Evolutionary conservation across 1,140 invertebrate species (phyloP).

Genomic region (Cherax quadricarinatus): DNA sequence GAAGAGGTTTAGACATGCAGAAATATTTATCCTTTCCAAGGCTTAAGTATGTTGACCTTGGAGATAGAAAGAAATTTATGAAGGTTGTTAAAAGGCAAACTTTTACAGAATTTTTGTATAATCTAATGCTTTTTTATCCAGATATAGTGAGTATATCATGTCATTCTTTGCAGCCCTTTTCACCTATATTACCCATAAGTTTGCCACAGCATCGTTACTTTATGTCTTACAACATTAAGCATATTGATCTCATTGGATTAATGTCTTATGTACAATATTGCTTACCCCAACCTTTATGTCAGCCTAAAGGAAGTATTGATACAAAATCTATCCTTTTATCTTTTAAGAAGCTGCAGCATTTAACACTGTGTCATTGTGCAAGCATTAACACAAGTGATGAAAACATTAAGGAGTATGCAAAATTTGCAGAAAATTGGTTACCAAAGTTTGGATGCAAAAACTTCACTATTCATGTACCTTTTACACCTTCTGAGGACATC

Average conservation of each 20-base stretch:
- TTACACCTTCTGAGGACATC: conserved; percentile 21
- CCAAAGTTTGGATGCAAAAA: conserved; percentile 42
- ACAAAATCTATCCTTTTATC: background rate
- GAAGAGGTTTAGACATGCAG: background rate
- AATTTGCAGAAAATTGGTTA: conserved; percentile 38
- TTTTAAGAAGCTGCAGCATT: conserved; percentile 24
- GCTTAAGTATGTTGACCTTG: conserved; percentile 34
- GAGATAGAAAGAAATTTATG: background rate
- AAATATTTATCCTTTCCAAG: conserved; percentile 30
- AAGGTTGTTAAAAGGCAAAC: conserved; percentile 4
- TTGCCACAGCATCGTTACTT: conserved; percentile 1
- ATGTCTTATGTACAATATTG: conserved; percentile 23
- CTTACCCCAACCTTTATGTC: background rate
- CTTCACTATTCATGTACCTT: conserved; percentile 24
- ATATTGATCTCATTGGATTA: conserved; percentile 30
- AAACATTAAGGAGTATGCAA: conserved; percentile 9
- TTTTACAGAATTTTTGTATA: conserved; percentile 47
- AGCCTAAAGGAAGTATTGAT: background rate
- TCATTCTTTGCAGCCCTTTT: conserved; percentile 12
- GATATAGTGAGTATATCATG: conserved; percentile 30
- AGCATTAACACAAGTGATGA: conserved; percentile 1
- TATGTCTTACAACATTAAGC: conserved; percentile 18
- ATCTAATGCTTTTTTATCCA: conserved; percentile 37
- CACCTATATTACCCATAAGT: background rate
- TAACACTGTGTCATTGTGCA: conserved; percentile 32